Base-by-base conservation (phyloP, 2,113 vertebrate species). In the Uria aalge region DNA sequence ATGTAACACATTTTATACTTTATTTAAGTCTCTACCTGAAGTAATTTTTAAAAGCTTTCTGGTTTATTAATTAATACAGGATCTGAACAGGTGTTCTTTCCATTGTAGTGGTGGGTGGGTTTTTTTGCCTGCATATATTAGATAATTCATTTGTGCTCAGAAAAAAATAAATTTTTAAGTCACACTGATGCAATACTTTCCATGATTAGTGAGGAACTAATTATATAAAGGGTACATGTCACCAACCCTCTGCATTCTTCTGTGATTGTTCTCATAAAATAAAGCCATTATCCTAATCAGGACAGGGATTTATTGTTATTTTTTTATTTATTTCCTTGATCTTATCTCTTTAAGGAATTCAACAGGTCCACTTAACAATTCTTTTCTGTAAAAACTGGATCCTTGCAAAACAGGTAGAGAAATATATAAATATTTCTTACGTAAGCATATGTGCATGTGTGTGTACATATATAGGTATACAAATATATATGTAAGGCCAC, bases 141-240 rank as follows among this genome's bases (percentile, higher is more conserved):
- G 29, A 82, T 45, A 85, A 91, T 66, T 92, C 81, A 71, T 96
- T 93, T 96, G 24, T 63, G 29, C 71, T 86, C 66, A 88, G n/a
- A 36, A 38, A 85, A 40, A 67, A 41, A 69, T 1, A 64, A 79
- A 47, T 45, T 4, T 66, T 26, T 30, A 57, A 80, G 27, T 80
- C 7, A 88, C 47, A 87, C 32, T 78, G 41, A 77, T 82, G 19
- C 4, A 53, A 29, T 9, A 26, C 6, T 73, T 77, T 41, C 63
- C 15, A 34, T 10, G 10, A 50, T 88, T 84, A 92, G 1, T 85
- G 47, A 95, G 36, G n/a, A 75, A 90, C 40, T 87, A 69, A 52
- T 79, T 75, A 38, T 36, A 43, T 78, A 93, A 93, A 76, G 10
- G 32, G 32, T 77, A 91, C 9, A 47, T 40, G 12, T 22, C 26